These are phyloP conservation scores for Mus caroli DNA, from an alignment of 2,797 vertebrate species.

Conservation along the genomic window DNA sequence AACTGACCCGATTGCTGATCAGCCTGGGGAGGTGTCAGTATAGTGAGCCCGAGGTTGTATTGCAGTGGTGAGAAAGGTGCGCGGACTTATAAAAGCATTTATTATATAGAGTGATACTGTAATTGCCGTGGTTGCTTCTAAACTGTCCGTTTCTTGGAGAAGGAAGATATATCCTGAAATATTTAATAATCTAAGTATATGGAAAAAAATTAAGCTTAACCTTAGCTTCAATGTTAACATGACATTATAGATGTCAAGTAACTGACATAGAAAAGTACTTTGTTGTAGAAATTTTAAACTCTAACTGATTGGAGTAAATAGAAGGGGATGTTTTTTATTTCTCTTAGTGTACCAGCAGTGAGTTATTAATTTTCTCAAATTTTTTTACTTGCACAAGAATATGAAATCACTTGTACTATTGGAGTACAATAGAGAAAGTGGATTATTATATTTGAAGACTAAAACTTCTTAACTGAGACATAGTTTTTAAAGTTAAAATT, in stretches of 20 bases:
- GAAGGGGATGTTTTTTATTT: constrained; percentile 37
- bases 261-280: neutral
- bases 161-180: constrained; percentile 15
- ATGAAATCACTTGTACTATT: constrained; percentile 56
- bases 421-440: constrained; percentile 29
- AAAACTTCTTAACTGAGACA: constrained; percentile 2
- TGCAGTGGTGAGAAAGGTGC: neutral
- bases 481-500: constrained; percentile 42
- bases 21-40: constrained; percentile 41
- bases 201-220: constrained; percentile 51
- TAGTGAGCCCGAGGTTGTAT: constrained; percentile 33
- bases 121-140: neutral
- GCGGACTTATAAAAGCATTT: constrained; percentile 58
- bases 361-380: constrained; percentile 40
- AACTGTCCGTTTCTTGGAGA: neutral
- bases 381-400: constrained; percentile 40
- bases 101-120: constrained; percentile 29
- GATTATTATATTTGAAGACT: constrained; percentile 37
- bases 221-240: constrained; percentile 32
- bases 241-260: constrained; percentile 39
- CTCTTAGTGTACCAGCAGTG: neutral
- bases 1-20: constrained; percentile 23
- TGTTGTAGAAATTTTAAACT: constrained; percentile 31
- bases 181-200: constrained; percentile 48
- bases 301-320: constrained; percentile 13